Base-by-base conservation (phyloP, 2,797 vertebrate genomes). In the Gobionotothen gibberifrons region DNA sequence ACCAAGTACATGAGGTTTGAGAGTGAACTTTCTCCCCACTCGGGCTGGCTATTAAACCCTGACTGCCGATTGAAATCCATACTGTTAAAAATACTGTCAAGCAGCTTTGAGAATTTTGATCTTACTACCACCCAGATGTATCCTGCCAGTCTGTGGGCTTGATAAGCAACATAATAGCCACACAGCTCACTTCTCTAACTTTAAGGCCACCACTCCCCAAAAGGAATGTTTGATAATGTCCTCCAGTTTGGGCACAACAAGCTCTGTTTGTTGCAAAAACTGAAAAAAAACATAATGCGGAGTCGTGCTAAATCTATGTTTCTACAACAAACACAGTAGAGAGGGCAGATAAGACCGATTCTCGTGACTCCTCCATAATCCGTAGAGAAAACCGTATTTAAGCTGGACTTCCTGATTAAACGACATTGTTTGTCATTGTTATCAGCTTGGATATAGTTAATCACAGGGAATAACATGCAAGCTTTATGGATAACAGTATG, bases 261-360 rank as follows among this genome's bases (percentile, higher is more conserved):
- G 36, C 29, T 52, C 29, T 14, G 17, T 9, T 4, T 21, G 1
- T n/a, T 21, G 32, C 29, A 39, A 26, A 69, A 66, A 26, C 26
- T 36, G 19, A 74, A 19, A 51, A 5, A 60, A 9, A 60, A 0
- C 26, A 26, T 13, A 32, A n/a, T 6, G 13, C 13, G 32, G 21
- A 36, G 36, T 48, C 52, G 42, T 58, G 4, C 17, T 59, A 10
- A 61, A 57, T 39, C 57, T 40, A 48, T 62, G 42, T 70, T 63
- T 80, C 39, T 16, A 72, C 3, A 68, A 9, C 15, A 67, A 64
- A 74, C 14, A 70, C 11, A 54, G 3, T 9, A 43, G 14, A 9
- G 29, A n/a, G 29, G 21, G 9, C 40, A 0, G 11, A 43, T 21
- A 32, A 66, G 14, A 43, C 22, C 16, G 3, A 17, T n/a, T 42